Evolutionary conservation across 2,888 invertebrate genomes (phyloP).

Genomic region (Erebia epiphron): DNA sequence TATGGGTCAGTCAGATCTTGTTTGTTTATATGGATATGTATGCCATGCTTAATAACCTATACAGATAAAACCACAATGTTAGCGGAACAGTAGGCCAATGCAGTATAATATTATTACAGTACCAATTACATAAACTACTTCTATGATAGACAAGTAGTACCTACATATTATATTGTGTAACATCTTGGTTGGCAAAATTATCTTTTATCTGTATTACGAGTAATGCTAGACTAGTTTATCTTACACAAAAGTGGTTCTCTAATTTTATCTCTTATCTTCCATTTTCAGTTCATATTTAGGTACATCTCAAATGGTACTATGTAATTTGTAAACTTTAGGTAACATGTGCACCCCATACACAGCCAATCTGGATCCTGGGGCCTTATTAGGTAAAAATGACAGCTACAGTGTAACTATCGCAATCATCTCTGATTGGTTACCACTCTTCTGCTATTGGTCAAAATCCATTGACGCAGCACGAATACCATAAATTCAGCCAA

Average conservation of each 20-base stretch:
- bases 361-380: too few species aligned
- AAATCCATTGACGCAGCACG: too few species aligned
- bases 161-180: background rate
- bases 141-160: background rate
- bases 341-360: too few species aligned
- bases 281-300: background rate
- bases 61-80: constrained; percentile 3
- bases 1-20: background rate
- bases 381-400: too few species aligned
- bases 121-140: background rate
- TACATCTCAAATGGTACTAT: background rate
- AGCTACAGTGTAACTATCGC: too few species aligned
- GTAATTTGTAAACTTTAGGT: background rate
- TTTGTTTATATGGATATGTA: background rate
- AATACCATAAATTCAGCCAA: too few species aligned
- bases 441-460: too few species aligned
- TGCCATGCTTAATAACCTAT: background rate
- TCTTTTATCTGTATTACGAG: constrained; percentile 3
- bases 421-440: too few species aligned
- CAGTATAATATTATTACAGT: background rate
- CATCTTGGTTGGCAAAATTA: constrained; percentile 6
- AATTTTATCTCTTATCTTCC: background rate
- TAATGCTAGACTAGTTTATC: constrained; percentile 4
- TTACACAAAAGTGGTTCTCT: background rate
- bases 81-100: background rate